Percentiles rank a stretch among this genome's conserved stretches.
These are phyloP conservation scores for Liposcelis brunnea DNA, from an alignment of 2,888 invertebrate genomes.

Conservation along the genomic window DNA sequence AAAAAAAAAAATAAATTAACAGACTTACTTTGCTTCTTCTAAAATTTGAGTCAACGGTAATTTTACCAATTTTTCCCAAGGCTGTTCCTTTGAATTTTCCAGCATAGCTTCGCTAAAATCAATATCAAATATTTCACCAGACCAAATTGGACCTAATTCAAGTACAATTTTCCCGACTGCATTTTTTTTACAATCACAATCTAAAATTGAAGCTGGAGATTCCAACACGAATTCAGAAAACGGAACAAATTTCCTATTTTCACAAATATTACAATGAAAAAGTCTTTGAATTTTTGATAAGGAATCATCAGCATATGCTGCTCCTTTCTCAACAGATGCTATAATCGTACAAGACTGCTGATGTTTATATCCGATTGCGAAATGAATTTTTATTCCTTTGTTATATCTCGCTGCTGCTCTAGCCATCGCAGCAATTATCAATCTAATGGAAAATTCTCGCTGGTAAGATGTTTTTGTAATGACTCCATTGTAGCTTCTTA, in stretches of 20 bases:
- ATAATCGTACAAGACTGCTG: conserved; percentile 18
- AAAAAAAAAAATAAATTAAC: conserved; percentile 8
- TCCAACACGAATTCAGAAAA: conserved; percentile 16
- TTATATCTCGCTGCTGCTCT: conserved; percentile 21
- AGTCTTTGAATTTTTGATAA: conserved; percentile 17
- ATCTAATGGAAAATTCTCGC: conserved; percentile 19
- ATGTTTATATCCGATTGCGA: conserved; percentile 17
- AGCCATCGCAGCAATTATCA: conserved; percentile 19
- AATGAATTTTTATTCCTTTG: conserved; percentile 19
- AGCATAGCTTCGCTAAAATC: conserved; percentile 17
- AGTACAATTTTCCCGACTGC: conserved; percentile 16
- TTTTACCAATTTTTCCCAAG: conserved; percentile 10
- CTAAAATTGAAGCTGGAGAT: conserved; percentile 14
- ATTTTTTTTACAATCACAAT: conserved; percentile 16
- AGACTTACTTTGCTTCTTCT: conserved; percentile 16
- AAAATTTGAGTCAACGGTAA: conserved; percentile 13
- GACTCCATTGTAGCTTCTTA: conserved; percentile 20
- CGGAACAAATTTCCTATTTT: conserved; percentile 20
- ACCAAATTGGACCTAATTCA: conserved; percentile 20
- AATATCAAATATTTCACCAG: conserved; percentile 18
- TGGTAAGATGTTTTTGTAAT: conserved; percentile 20
- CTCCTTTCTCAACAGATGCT: conserved; percentile 18
- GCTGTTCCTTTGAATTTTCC: conserved; percentile 12
- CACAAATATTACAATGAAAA: conserved; percentile 20
- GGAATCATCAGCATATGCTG: conserved; percentile 18